phyloP scores from a whole-genome alignment of 1,140 invertebrate species.

The Sipha flava region DNA sequence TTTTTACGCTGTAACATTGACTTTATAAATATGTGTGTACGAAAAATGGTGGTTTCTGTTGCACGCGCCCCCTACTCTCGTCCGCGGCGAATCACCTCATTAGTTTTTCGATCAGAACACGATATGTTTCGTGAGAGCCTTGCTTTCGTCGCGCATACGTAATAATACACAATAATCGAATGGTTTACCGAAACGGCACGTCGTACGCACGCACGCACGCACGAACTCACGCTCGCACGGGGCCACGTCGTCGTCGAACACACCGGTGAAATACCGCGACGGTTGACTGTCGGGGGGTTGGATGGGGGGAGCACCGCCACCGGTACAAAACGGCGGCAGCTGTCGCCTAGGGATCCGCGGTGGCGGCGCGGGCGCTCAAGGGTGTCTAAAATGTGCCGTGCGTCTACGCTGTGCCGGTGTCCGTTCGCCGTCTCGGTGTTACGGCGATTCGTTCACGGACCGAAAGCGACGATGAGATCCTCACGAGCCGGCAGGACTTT shows the following conservation, averaged over 20 bases:
- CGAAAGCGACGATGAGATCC: neutral
- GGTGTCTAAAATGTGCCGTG: slow-evolving; percentile 19
- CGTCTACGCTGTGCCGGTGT: neutral
- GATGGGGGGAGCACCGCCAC: neutral
- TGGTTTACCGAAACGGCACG: slow-evolving; percentile 17
- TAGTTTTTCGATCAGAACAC: too few relatives aligned
- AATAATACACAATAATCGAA: neutral
- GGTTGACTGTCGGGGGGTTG: neutral
- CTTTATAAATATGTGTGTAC: too few relatives aligned
- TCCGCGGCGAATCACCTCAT: too few relatives aligned
- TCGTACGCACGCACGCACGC: neutral
- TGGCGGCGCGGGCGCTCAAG: neutral
- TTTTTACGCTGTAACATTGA: too few relatives aligned
- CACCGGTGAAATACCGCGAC: slow-evolving; percentile 11
- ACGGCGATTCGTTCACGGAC: neutral
- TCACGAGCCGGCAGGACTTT: neutral
- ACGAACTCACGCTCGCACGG: neutral
- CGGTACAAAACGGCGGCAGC: slow-evolving; percentile 25
- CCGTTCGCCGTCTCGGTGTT: neutral
- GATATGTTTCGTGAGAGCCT: too few relatives aligned
- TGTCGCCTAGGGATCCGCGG: slow-evolving; percentile 21
- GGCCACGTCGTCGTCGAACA: neutral
- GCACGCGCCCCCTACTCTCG: too few relatives aligned
- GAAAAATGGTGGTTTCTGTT: too few relatives aligned
- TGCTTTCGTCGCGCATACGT: neutral